Conservation (phyloP, 2,888 invertebrate genomes). For the Drosophila subsilvestris region DNA sequence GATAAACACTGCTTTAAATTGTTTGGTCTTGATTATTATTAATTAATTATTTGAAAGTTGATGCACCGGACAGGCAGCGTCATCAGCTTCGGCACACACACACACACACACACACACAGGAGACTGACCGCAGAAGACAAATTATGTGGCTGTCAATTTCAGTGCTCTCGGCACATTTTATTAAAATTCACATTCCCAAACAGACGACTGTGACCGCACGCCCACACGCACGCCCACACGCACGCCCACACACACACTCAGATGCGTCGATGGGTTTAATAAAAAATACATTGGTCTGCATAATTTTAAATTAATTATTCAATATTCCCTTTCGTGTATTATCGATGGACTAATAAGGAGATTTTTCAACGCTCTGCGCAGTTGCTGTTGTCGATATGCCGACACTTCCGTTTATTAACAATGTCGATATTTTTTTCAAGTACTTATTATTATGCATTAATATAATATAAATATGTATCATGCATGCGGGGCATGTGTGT, state of each 20-base stretch:
- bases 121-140: slow-evolving; percentile 22
- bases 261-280: slow-evolving; percentile 40
- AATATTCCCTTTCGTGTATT: slow-evolving; percentile 62
- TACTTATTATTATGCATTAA: slow-evolving; percentile 52
- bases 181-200: slow-evolving; percentile 54
- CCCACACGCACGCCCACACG: slow-evolving; percentile 24
- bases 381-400: slow-evolving; percentile 45
- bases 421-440: slow-evolving; percentile 40
- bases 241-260: slow-evolving; percentile 26
- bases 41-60: neutral
- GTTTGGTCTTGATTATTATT: neutral
- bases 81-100: neutral
- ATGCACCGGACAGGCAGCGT: neutral
- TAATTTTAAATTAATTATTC: slow-evolving; percentile 73
- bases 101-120: slow-evolving; percentile 1
- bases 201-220: slow-evolving; percentile 31
- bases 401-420: slow-evolving; percentile 65
- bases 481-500: too few relatives aligned
- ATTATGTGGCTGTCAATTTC: slow-evolving; percentile 61
- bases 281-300: slow-evolving; percentile 63
- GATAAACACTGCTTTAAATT: neutral
- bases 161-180: slow-evolving; percentile 59
- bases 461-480: slow-evolving; percentile 17
- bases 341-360: slow-evolving; percentile 66
- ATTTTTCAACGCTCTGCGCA: slow-evolving; percentile 15